These are phyloP conservation scores for Podarcis muralis DNA, from an alignment of 2,113 vertebrate species.

Conservation along the genomic window DNA sequence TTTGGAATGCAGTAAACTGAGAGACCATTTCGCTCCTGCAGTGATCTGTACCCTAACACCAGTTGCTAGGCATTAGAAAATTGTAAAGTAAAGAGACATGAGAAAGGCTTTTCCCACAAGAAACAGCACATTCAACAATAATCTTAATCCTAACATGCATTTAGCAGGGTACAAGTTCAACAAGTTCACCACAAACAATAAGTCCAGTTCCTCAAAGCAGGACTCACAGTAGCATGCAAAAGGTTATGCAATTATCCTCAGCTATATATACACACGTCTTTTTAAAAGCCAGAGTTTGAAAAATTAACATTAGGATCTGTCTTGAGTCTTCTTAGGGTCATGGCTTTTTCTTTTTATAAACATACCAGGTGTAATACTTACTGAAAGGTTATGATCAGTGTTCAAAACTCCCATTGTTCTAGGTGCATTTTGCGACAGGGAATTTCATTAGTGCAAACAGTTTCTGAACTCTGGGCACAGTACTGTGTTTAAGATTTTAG, in stretches of 20 bases:
- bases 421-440: too few species aligned
- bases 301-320: background rate
- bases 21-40: background rate
- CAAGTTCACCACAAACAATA: background rate
- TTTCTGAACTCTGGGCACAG: too few species aligned
- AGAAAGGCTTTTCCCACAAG: background rate
- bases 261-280: background rate
- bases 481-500: too few species aligned
- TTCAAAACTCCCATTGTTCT: too few species aligned
- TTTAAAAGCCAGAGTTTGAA: background rate
- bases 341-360: too few species aligned
- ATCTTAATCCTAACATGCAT: background rate
- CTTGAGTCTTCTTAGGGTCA: background rate
- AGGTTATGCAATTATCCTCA: background rate
- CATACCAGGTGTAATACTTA: too few species aligned
- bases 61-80: background rate
- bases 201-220: background rate
- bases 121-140: background rate
- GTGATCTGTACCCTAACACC: background rate
- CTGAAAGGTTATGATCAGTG: too few species aligned
- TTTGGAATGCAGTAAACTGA: background rate
- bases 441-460: too few species aligned
- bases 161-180: background rate
- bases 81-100: background rate
- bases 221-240: background rate